Evolutionary conservation across 1,140 invertebrate species (phyloP).

Genomic region (Drosophila triauraria): DNA sequence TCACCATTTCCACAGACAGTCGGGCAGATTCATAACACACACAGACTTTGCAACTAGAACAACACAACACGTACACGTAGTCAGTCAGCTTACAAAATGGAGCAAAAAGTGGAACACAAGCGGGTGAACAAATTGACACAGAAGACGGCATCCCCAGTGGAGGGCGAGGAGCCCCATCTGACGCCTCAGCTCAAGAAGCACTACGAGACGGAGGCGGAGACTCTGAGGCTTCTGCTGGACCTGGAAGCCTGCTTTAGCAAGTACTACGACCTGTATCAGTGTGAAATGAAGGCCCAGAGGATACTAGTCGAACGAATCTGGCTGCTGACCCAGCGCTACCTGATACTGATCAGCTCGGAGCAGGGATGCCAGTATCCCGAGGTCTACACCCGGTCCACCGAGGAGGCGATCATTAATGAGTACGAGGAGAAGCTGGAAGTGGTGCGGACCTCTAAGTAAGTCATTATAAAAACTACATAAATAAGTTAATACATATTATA

Average conservation of each 20-base stretch:
- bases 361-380: conserved; percentile 65
- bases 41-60: conserved; percentile 1
- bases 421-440: conserved; percentile 68
- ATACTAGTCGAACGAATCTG: conserved; percentile 60
- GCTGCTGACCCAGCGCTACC: conserved; percentile 63
- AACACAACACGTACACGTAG: conserved; percentile 5
- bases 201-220: conserved; percentile 58
- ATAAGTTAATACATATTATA: background rate
- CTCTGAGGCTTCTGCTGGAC: conserved; percentile 43
- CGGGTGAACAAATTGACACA: background rate
- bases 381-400: conserved; percentile 68
- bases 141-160: background rate
- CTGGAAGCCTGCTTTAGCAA: conserved; percentile 41
- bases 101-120: conserved; percentile 4
- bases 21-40: conserved; percentile 6
- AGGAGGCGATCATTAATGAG: conserved; percentile 69
- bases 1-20: conserved; percentile 11
- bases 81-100: conserved; percentile 27
- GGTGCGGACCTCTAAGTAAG: conserved; percentile 55
- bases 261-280: conserved; percentile 51
- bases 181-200: conserved; percentile 55
- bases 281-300: conserved; percentile 53
- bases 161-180: conserved; percentile 42
- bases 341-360: conserved; percentile 64
- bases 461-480: background rate